Evolutionary conservation across 92 coral and sea anemone genomes (phyloP).

Genomic region (Epizoanthus scotinus): DNA sequence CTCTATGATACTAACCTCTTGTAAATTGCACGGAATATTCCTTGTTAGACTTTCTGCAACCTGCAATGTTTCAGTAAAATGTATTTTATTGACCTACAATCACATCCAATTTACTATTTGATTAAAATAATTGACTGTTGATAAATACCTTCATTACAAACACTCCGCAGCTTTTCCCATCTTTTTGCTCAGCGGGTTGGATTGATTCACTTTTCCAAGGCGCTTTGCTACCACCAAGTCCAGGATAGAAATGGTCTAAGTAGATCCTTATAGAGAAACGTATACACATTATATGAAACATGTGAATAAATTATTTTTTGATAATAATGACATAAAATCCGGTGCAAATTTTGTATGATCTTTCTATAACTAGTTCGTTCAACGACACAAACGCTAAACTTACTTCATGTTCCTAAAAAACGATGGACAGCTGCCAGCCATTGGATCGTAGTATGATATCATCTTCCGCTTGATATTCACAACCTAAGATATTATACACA

Average conservation of each 20-base stretch:
- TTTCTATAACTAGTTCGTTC: no score
- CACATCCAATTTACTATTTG: background rate
- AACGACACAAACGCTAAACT: no score
- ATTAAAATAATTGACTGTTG: background rate
- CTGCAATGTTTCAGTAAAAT: background rate
- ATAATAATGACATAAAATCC: no score
- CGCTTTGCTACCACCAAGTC: background rate
- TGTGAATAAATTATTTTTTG: no score
- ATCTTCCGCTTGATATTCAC: background rate
- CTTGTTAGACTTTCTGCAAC: background rate
- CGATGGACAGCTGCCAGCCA: background rate
- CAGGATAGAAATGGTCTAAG: background rate
- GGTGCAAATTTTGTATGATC: no score
- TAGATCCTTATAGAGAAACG: no score
- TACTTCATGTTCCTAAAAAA: slow-evolving; percentile 1
- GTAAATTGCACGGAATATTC: background rate
- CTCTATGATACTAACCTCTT: background rate
- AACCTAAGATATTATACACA: background rate
- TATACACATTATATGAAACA: no score
- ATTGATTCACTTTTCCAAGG: background rate
- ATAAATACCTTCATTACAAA: background rate
- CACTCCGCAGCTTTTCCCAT: background rate
- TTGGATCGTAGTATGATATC: slow-evolving; percentile 14
- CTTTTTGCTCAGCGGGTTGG: background rate
- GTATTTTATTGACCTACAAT: background rate